These are phyloP conservation scores for Halyomorpha halys DNA, from an alignment of 1,140 invertebrate genomes.

Conservation along the genomic window DNA sequence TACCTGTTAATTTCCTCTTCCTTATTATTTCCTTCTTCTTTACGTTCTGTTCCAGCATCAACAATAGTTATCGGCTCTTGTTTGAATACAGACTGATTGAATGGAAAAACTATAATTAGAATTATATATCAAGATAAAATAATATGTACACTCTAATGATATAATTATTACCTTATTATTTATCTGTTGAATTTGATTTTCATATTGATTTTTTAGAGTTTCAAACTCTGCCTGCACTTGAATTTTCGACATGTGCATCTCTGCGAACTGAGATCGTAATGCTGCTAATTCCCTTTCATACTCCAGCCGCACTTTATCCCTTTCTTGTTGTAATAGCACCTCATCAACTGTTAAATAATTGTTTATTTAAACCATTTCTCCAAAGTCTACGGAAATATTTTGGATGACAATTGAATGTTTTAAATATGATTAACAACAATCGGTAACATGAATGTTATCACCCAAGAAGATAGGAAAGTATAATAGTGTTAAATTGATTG, in stretches of 20 bases:
- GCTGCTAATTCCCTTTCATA: constrained; percentile 41
- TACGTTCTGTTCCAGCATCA: constrained; percentile 13
- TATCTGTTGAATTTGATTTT: constrained; percentile 29
- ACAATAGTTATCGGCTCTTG: constrained; percentile 20
- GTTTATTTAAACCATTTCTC: no score
- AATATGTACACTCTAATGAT: not conserved
- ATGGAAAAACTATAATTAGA: not conserved
- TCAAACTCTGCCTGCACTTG: constrained; percentile 40
- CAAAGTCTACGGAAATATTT: no score
- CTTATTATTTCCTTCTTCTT: constrained; percentile 7
- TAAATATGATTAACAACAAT: no score
- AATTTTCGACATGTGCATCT: constrained; percentile 39
- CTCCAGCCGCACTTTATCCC: constrained; percentile 36
- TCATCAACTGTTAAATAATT: constrained; percentile 26
- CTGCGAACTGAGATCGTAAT: constrained; percentile 39
- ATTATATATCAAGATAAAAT: not conserved
- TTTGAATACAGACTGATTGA: constrained; percentile 18
- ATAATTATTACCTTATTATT: constrained; percentile 22
- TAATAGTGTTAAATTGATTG: no score
- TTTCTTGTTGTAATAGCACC: constrained; percentile 29
- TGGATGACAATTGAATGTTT: no score
- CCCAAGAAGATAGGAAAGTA: no score
- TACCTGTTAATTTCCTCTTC: not conserved
- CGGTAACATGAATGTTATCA: no score
- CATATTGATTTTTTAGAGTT: constrained; percentile 38